Evolutionary conservation across 2,113 vertebrate genomes (phyloP).

Genomic region (Himantopus leucocephalus): DNA sequence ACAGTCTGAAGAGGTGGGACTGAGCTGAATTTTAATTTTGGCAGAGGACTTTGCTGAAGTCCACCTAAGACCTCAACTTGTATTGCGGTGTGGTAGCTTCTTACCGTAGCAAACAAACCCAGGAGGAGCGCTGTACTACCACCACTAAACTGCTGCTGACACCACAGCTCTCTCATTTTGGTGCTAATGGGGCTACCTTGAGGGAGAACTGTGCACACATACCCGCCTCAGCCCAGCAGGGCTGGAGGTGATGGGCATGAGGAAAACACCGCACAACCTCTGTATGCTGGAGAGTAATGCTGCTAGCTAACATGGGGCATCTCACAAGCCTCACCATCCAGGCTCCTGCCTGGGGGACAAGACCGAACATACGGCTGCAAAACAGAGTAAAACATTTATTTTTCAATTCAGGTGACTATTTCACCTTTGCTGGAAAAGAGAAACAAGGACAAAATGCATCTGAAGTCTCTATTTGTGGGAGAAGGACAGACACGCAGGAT

Average conservation of each 20-base stretch:
- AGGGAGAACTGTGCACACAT: neutral
- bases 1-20: neutral
- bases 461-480: neutral
- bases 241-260: neutral
- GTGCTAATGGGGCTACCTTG: neutral
- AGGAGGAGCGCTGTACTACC: neutral
- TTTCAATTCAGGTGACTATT: neutral
- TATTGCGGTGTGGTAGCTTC: neutral
- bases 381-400: neutral
- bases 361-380: neutral
- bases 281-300: neutral
- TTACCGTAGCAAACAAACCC: neutral
- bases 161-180: neutral
- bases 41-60: neutral
- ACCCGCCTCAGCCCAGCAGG: neutral
- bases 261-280: neutral
- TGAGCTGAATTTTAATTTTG: conserved; percentile 39
- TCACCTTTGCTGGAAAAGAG: neutral
- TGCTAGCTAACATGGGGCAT: neutral
- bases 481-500: neutral
- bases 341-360: neutral
- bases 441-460: neutral
- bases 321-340: neutral
- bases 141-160: neutral
- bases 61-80: neutral